Percentiles rank a stretch among this genome's conserved stretches.
phyloP scores from a whole-genome alignment of 2,888 invertebrate species.

The Bimastos eiseni region DNA sequence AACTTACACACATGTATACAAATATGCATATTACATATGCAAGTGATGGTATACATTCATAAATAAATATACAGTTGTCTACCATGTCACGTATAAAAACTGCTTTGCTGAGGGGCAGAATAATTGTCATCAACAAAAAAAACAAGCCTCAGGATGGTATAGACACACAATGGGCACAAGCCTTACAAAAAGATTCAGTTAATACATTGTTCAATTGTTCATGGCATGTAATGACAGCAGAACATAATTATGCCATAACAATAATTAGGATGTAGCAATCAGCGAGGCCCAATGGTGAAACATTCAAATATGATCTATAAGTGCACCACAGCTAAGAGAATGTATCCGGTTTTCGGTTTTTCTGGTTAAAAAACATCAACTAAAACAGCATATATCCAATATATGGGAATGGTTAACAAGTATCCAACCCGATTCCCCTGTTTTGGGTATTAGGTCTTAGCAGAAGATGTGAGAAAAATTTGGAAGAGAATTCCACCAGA shows the following conservation, averaged over 20 bases:
- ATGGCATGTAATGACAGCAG: not conserved
- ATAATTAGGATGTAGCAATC: not conserved
- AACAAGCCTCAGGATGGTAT: no score
- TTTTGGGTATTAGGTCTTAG: not conserved
- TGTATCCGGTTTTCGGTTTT: not conserved
- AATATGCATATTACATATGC: not conserved
- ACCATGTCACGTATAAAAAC: no score
- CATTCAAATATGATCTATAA: not conserved
- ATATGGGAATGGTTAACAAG: no score
- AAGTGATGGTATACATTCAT: not conserved
- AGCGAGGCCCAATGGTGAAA: not conserved
- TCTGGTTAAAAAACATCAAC: not conserved
- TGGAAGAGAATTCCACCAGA: not conserved
- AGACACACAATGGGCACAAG: no score
- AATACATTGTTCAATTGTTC: not conserved
- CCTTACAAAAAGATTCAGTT: not conserved
- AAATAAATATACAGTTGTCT: not conserved
- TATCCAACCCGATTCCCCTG: not conserved
- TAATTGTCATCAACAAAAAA: no score
- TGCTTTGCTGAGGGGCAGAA: no score
- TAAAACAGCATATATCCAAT: not conserved
- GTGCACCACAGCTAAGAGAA: not conserved
- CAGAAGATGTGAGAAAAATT: not conserved
- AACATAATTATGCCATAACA: not conserved
- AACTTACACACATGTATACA: not conserved